phyloP scores from a whole-genome alignment of 2,888 invertebrate species.

The Smittia aterrima region DNA sequence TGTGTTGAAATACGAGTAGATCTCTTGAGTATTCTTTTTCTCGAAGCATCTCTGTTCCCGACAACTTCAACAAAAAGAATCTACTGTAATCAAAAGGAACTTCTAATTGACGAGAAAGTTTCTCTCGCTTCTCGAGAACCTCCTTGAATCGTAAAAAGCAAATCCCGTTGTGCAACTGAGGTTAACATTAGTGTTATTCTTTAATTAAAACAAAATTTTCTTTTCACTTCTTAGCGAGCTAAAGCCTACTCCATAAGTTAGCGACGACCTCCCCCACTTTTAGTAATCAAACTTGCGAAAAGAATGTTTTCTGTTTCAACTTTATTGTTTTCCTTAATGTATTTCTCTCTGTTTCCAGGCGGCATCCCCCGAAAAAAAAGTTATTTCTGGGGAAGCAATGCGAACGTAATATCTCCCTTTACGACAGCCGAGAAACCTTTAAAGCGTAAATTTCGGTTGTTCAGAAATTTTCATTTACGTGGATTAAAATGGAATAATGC shows the following conservation, averaged over 20 bases:
- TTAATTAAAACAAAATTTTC: constrained; percentile 14
- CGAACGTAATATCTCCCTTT: constrained; percentile 25
- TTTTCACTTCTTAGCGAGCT: not conserved
- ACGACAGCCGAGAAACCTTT: constrained; percentile 19
- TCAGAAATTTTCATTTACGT: constrained; percentile 7
- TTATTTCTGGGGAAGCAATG: constrained; percentile 15
- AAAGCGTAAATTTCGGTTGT: constrained; percentile 12
- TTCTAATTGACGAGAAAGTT: not conserved
- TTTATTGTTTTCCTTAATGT: constrained; percentile 26
- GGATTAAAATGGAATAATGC: constrained; percentile 5
- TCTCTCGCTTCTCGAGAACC: not conserved
- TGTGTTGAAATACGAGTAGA: constrained; percentile 4
- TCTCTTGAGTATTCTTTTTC: not conserved
- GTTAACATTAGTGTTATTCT: constrained; percentile 18
- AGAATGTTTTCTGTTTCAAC: constrained; percentile 7
- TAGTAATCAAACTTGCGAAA: constrained; percentile 16
- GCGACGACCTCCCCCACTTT: not conserved
- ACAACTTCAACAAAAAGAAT: no score
- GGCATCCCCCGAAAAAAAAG: not conserved
- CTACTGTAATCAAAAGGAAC: no score
- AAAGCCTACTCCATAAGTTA: constrained; percentile 7
- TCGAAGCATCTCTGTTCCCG: no score
- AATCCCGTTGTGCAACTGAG: constrained; percentile 1
- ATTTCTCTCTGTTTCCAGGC: constrained; percentile 4
- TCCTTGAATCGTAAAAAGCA: not conserved